Evolutionary conservation across 2,888 invertebrate species (phyloP), one percentile per base, ranked within the genome.

Genomic region (Pollenia griseotomentosa): DNA sequence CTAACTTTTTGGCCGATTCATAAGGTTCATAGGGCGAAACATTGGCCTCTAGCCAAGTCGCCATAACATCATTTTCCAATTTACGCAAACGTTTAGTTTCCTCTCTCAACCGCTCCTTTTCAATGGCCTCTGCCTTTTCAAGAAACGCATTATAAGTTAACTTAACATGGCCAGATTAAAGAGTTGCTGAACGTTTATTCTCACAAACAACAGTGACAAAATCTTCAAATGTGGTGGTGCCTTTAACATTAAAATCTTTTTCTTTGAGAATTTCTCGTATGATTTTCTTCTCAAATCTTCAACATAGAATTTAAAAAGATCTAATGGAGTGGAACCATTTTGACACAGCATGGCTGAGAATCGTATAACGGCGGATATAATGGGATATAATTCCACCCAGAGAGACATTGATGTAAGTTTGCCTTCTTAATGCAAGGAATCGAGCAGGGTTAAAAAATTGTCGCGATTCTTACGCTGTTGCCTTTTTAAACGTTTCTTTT

Each of bases 251-350:
- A 90, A 98, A 98, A 75, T 95, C 95, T 90, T 97, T 97, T 90
- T 98, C 98, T 90, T 97, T 97, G 8, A 99, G 94, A 88, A 99
- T 99, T 93, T 99, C 99, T 90, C 98, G 98, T 82, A 99, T 99
- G 57, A 99, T 97, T 93, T 98, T 98, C 94, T 99, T 99, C 92
- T 99, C 68, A 99, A 94, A 92, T 99, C 99, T 93, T 99, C 99
- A 0, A 99, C 99, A 92, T 99, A 99, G 94, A 99, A 99, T 94
- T 99, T 99, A 93, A 99, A 99, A 7, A 99, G 94, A 94, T 99
- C 99, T 59, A 99, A 94, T 0, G 99, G 99, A 0, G 99, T 99
- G 0, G 99, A 99, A 4, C 99, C 99, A 89, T 95, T 95, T 91
- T 97, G 97, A 2, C 97, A 95, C 0, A 99, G 94, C 99, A 99